Conservation (phyloP, 2,888 invertebrate genomes). For the Mantis religiosa region DNA sequence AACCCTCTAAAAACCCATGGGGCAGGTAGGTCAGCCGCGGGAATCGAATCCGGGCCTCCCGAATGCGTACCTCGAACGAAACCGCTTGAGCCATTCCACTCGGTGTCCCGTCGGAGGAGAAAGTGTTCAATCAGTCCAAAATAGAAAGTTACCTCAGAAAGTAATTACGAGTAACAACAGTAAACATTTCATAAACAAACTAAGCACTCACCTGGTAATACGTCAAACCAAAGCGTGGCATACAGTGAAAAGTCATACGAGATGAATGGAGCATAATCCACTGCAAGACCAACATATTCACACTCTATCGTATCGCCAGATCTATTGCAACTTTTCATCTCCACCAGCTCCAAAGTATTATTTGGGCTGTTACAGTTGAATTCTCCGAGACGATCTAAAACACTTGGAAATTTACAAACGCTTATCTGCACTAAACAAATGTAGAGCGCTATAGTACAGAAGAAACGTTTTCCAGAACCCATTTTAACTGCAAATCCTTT, state of each 20-base stretch:
- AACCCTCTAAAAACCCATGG: too few species aligned
- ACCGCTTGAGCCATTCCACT: too few species aligned
- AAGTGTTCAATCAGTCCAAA: too few species aligned
- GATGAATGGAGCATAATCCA: background rate
- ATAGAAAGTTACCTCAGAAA: too few species aligned
- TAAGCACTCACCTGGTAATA: background rate
- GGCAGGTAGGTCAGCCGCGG: too few species aligned
- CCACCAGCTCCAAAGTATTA: background rate
- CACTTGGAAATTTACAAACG: background rate
- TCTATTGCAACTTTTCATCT: background rate
- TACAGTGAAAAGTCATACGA: background rate
- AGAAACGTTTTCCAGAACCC: background rate
- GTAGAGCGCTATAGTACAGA: background rate
- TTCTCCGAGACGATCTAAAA: background rate
- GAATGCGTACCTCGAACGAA: too few species aligned
- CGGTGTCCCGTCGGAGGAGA: too few species aligned
- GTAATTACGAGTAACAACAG: too few species aligned
- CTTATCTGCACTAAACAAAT: background rate
- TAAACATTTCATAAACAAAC: too few species aligned
- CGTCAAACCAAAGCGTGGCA: background rate
- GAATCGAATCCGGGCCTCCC: too few species aligned
- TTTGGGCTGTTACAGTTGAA: background rate
- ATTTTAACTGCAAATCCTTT: background rate
- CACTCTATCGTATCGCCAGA: background rate
- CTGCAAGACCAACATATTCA: background rate